phyloP scores from a whole-genome alignment of 2,113 vertebrate genomes.

The Myrmecophaga tridactyla region DNA sequence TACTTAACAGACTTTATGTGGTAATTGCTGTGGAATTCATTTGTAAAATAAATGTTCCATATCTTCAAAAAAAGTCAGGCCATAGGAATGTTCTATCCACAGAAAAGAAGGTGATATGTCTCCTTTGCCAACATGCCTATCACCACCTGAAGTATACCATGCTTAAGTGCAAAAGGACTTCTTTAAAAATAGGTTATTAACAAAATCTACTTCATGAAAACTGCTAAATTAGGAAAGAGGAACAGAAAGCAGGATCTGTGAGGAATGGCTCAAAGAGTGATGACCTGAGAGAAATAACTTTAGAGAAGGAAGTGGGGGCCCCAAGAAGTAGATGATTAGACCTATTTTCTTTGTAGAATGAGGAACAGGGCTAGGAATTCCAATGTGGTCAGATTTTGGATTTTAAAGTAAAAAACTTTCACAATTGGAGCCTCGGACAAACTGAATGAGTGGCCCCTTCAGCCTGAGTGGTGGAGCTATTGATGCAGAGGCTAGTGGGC shows the following conservation, averaged over 20 bases:
- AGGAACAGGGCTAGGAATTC: background rate
- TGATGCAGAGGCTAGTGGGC: background rate
- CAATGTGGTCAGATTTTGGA: background rate
- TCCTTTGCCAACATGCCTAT: background rate
- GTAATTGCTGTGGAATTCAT: no score
- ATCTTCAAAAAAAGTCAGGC: background rate
- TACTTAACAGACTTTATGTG: no score
- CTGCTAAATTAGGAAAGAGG: background rate
- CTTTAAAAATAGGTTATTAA: background rate
- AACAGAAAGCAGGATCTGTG: background rate
- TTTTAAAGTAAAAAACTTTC: background rate
- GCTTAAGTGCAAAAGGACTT: background rate
- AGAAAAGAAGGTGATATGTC: background rate
- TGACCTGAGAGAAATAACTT: background rate
- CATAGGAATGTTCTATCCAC: background rate
- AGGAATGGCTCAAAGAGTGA: background rate
- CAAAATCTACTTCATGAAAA: background rate
- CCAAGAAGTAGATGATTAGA: background rate
- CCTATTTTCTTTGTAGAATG: background rate
- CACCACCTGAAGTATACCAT: background rate
- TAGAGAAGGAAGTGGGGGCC: background rate
- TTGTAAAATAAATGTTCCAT: no score
- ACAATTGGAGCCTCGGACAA: background rate
- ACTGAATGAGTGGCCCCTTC: background rate
- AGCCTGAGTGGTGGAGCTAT: background rate